These are phyloP conservation scores for Pachypanchax playfairii DNA, from an alignment of 2,113 vertebrate genomes.

Conservation along the genomic window DNA sequence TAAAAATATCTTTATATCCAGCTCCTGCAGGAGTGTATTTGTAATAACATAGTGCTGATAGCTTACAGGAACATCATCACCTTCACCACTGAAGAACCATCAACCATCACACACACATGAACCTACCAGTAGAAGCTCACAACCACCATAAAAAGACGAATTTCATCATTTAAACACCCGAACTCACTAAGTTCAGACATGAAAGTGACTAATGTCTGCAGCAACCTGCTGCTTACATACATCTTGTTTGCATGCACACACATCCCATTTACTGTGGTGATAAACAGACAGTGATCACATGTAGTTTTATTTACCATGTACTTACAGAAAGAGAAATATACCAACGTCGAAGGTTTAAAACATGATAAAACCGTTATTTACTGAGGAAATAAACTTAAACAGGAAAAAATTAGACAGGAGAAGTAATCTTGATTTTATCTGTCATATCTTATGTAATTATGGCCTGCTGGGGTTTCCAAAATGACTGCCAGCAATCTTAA, in stretches of 20 bases:
- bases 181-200: background rate
- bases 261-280: no score
- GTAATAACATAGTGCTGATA: slow-evolving; percentile 29
- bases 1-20: fast-evolving
- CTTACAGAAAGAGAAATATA: background rate
- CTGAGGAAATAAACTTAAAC: background rate
- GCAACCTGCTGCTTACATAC: slow-evolving; percentile 30
- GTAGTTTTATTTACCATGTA: no score
- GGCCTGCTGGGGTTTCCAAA: slow-evolving; percentile 55
- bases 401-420: background rate
- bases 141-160: background rate
- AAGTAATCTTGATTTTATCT: slow-evolving; percentile 39
- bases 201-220: slow-evolving; percentile 50
- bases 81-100: slow-evolving; percentile 36
- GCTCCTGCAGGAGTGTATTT: background rate
- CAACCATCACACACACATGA: slow-evolving; percentile 36
- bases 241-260: no score
- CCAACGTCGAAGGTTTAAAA: background rate
- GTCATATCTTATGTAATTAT: slow-evolving; percentile 57
- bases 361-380: background rate
- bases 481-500: slow-evolving; percentile 22
- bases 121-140: no score
- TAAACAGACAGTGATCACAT: no score
- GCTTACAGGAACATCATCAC: slow-evolving; percentile 39
- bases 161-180: slow-evolving; percentile 12